phyloP scores from a whole-genome alignment of 2,797 vertebrate species.

The Natrix natrix region DNA sequence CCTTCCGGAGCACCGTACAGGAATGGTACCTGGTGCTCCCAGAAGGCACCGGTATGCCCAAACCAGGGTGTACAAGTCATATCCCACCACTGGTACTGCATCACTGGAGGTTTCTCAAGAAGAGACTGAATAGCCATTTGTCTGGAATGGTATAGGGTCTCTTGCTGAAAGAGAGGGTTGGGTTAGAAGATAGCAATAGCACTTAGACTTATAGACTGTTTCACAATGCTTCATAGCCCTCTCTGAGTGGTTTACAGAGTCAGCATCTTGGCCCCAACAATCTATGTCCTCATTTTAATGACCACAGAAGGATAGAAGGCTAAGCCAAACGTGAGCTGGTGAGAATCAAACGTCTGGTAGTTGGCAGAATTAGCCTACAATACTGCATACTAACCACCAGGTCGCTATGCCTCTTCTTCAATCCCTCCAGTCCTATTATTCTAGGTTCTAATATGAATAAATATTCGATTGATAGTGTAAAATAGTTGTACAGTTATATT shows the following conservation, averaged over 20 bases:
- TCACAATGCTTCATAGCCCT: background rate
- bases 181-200: too few relatives aligned
- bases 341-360: background rate
- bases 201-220: background rate
- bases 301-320: background rate
- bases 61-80: too few relatives aligned
- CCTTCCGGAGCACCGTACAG: too few relatives aligned
- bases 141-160: too few relatives aligned
- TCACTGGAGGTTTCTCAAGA: background rate
- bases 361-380: background rate
- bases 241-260: background rate
- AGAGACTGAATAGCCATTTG: too few relatives aligned
- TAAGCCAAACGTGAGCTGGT: background rate
- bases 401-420: background rate
- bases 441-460: background rate
- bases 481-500: background rate
- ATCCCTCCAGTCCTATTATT: too few relatives aligned
- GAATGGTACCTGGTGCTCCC: too few relatives aligned
- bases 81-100: background rate
- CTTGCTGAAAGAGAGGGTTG: too few relatives aligned
- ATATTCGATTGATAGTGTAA: background rate
- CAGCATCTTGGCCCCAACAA: background rate
- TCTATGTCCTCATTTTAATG: background rate
- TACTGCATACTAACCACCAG: background rate
- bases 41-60: too few relatives aligned